Evolutionary conservation across 2,888 invertebrate genomes (phyloP).

Genomic region (Caenorhabditis angaria): DNA sequence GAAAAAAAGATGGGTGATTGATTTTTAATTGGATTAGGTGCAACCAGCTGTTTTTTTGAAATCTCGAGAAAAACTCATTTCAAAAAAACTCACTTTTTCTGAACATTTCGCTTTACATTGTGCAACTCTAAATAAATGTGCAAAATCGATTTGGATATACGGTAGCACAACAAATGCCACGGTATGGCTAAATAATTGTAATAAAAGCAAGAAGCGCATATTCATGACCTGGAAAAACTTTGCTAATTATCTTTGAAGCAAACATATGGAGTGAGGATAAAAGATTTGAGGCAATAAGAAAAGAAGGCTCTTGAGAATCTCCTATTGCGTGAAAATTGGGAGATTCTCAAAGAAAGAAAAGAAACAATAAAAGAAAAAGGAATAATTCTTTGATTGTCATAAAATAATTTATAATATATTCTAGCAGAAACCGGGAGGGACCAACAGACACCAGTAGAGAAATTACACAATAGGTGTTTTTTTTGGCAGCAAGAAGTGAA

Average conservation of each 20-base stretch:
- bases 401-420: neutral
- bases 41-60: slow-evolving; percentile 1
- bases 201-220: slow-evolving; percentile 18
- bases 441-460: neutral
- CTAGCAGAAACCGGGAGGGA: neutral
- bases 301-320: neutral
- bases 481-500: neutral
- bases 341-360: neutral
- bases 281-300: slow-evolving; percentile 1
- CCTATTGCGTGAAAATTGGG: neutral
- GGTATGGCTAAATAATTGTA: slow-evolving; percentile 14
- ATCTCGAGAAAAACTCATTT: neutral
- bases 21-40: slow-evolving; percentile 5
- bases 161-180: slow-evolving; percentile 64
- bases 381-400: neutral
- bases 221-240: slow-evolving; percentile 22
- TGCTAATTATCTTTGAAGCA: slow-evolving; percentile 6
- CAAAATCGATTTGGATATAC: slow-evolving; percentile 70
- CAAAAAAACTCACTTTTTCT: slow-evolving; percentile 59
- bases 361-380: neutral
- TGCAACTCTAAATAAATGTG: slow-evolving; percentile 64
- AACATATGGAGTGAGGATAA: slow-evolving; percentile 2
- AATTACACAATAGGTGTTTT: slow-evolving; percentile 4
- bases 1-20: slow-evolving; percentile 8
- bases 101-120: slow-evolving; percentile 69